phyloP scores from a whole-genome alignment of 2,113 vertebrate genomes.

The Channa argus region DNA sequence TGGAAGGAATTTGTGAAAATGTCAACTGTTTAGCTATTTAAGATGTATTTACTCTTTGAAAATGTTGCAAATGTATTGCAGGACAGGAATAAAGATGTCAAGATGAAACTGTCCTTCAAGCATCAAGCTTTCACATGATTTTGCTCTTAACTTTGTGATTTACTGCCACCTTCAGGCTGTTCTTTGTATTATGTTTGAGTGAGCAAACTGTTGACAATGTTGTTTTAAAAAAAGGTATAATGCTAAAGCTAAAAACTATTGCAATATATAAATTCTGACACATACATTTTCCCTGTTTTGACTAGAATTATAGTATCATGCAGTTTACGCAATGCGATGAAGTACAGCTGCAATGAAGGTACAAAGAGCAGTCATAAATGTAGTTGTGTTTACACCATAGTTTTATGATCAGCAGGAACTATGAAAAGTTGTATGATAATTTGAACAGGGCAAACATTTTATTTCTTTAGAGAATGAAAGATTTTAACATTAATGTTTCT shows the following conservation, averaged over 20 bases:
- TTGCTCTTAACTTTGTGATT: constrained; percentile 4
- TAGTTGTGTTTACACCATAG: not conserved
- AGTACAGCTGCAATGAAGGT: constrained; percentile 10
- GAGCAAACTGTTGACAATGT: too few relatives aligned
- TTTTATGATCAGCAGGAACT: not conserved
- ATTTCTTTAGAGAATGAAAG: not conserved
- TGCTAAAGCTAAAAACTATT: too few relatives aligned
- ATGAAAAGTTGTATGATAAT: not conserved
- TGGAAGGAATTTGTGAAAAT: constrained; percentile 74
- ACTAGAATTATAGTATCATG: not conserved
- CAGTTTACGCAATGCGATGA: not conserved
- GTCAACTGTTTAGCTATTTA: constrained; percentile 80
- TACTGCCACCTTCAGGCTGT: constrained; percentile 66
- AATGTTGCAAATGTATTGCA: constrained; percentile 77
- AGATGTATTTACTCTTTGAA: constrained; percentile 81
- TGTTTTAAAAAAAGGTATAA: too few relatives aligned
- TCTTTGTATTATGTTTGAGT: not conserved
- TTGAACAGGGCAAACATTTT: not conserved
- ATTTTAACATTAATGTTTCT: too few relatives aligned
- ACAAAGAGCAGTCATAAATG: constrained; percentile 46
- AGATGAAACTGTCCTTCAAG: constrained; percentile 45
- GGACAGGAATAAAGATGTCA: constrained; percentile 82
- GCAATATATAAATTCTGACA: not conserved
- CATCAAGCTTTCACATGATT: not conserved
- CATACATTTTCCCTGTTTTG: not conserved